Percentiles rank a stretch among this genome's conserved stretches.
Conservation (phyloP, 1,140 invertebrate species). For the Aleiodes sp. region DNA sequence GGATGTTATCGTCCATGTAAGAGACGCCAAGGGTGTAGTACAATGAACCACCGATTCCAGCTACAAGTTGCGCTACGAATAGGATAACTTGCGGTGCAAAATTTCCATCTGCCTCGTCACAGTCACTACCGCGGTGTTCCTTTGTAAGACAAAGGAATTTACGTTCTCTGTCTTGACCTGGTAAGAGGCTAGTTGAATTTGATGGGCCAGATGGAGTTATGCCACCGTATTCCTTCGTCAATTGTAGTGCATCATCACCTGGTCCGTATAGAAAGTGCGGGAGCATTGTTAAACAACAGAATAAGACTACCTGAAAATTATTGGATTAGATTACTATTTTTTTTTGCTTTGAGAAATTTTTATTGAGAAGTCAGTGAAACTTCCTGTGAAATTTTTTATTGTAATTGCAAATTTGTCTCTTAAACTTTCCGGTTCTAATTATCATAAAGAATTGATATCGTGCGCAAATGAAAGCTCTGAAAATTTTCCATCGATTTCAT, state of each 20-base stretch:
- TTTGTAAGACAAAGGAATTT: constrained; percentile 57
- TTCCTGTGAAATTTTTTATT: too few relatives aligned
- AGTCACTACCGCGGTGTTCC: constrained; percentile 60
- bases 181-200: constrained; percentile 11
- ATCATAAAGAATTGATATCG: too few relatives aligned
- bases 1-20: constrained; percentile 79
- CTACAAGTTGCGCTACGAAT: constrained; percentile 74
- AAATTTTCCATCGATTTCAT: too few relatives aligned
- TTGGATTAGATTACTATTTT: background rate
- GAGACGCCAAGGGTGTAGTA: constrained; percentile 75
- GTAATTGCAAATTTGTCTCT: too few relatives aligned
- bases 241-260: constrained; percentile 72
- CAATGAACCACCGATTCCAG: constrained; percentile 73
- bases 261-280: constrained; percentile 80
- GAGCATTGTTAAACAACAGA: constrained; percentile 75
- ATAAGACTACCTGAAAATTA: constrained; percentile 67
- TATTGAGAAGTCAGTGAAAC: constrained; percentile 19
- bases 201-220: constrained; percentile 37
- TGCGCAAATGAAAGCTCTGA: too few relatives aligned
- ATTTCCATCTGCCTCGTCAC: constrained; percentile 69
- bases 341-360: background rate
- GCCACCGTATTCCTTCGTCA: constrained; percentile 72
- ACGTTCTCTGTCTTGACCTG: constrained; percentile 48
- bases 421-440: too few relatives aligned
- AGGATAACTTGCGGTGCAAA: constrained; percentile 70